phyloP scores from a whole-genome alignment of 2,797 vertebrate genomes.

The Characodon lateralis region DNA sequence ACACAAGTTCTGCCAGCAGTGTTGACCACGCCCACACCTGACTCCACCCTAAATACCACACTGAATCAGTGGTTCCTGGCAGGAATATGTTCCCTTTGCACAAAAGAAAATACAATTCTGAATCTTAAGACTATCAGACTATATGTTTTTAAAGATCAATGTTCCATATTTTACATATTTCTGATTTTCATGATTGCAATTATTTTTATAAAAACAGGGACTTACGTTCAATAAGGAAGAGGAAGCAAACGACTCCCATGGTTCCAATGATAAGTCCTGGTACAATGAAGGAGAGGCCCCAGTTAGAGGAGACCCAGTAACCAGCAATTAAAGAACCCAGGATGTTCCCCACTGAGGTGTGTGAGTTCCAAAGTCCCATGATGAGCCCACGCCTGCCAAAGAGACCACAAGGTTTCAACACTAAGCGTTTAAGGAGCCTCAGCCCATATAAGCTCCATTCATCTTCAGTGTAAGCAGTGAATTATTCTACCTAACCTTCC shows the following conservation, averaged over 20 bases:
- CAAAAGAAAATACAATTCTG: not conserved
- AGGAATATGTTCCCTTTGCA: not conserved
- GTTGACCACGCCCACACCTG: too few species aligned
- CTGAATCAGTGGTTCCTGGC: not conserved
- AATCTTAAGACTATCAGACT: too few species aligned
- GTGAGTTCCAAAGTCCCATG: slow-evolving; percentile 98
- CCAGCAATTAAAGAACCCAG: slow-evolving; percentile 92
- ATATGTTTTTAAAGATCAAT: not conserved
- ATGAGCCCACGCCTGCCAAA: slow-evolving; percentile 88
- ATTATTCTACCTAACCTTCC: slow-evolving; percentile 83
- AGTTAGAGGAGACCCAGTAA: slow-evolving; percentile 86
- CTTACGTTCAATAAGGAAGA: slow-evolving; percentile 96
- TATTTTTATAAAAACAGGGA: slow-evolving; percentile 21
- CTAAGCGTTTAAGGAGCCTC: not conserved
- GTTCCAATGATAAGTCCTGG: slow-evolving; percentile 86
- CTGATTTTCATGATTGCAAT: not conserved
- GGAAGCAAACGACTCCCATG: slow-evolving; percentile 90
- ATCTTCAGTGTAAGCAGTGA: not conserved
- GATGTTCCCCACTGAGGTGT: slow-evolving; percentile 96
- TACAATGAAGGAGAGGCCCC: slow-evolving; percentile 93
- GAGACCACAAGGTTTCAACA: not conserved
- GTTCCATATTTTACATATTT: not conserved
- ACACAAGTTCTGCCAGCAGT: too few species aligned
- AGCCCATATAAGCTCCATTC: not conserved
- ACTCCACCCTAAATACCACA: too few species aligned